Base-by-base conservation (phyloP, 2,797 vertebrate genomes). In the Malacoraja senta region DNA sequence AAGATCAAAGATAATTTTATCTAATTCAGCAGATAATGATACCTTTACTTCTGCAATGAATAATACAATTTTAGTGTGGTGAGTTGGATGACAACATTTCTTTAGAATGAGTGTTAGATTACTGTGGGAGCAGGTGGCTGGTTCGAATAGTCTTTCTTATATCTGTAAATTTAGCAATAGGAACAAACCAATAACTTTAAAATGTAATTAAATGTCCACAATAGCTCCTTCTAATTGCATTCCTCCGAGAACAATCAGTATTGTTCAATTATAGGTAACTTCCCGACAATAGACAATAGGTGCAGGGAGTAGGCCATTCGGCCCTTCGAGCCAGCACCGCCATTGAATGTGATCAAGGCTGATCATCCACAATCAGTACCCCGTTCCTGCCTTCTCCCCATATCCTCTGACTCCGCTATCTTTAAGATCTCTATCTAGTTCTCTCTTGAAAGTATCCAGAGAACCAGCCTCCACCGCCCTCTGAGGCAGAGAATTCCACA, bases 1-100 rank as follows among this genome's bases (percentile, higher is more conserved):
- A 17, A 92, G 71, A 92, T 92, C 71, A 74, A 91, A 91, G 90
- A 44, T 35, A 92, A 44, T 88, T 92, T n/a, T 76, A 38, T 53
- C 13, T 76, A 53, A 58, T 76, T 53, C 29, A 71, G 35, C 24
- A 92, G 12, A 76, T 76, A 72, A 91, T 91, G 65, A 72, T 92
- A 53, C 13, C 90, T 92, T 76, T 92, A 58, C 58, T 58, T 53
- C 38, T 92, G 26, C 10, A 15, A 13, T 88, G 72, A 92, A 76
- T 15, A 76, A 76, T 76, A 92, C 13, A 74, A 76, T 76, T 92
- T 17, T 76, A 29, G 26, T 58, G 63, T 3, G 17, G 63, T 65
- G 17, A 68, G 68, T 35, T 65, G 38, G 26, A 38, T 0, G 35
- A 74, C 10, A 76, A 92, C 26, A 53, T 92, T 6, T 53, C 38